These are phyloP conservation scores for Boloria selene DNA, from an alignment of 2,888 invertebrate species.

Conservation along the genomic window DNA sequence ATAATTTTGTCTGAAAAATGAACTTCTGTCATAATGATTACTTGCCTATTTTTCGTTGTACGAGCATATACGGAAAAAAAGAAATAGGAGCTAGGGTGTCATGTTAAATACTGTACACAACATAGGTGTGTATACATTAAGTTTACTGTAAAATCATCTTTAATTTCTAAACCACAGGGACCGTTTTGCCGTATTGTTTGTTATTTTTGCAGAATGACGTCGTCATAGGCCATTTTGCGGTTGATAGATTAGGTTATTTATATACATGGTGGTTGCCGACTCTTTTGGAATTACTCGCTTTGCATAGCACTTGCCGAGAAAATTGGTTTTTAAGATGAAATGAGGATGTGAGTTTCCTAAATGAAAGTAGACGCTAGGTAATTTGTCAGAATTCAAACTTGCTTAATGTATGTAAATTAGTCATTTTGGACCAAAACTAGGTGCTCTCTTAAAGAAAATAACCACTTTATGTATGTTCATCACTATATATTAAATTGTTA, in stretches of 20 bases:
- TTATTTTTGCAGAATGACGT: slow-evolving; percentile 5
- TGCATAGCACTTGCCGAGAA: slow-evolving; percentile 8
- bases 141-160: slow-evolving; percentile 10
- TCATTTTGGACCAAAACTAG: background rate
- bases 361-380: background rate
- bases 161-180: background rate
- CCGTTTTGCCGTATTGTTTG: background rate
- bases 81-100: slow-evolving; percentile 21
- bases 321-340: slow-evolving; percentile 10
- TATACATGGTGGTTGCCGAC: background rate
- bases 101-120: slow-evolving; percentile 8
- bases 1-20: background rate
- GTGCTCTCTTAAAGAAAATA: background rate
- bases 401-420: background rate
- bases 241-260: slow-evolving; percentile 23
- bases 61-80: slow-evolving; percentile 15
- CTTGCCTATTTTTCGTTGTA: slow-evolving; percentile 10
- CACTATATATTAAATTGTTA: background rate
- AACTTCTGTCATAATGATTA: slow-evolving; percentile 4
- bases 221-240: slow-evolving; percentile 5
- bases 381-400: slow-evolving; percentile 4
- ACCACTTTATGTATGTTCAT: background rate
- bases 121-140: background rate
- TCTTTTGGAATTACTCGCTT: slow-evolving; percentile 14
- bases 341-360: slow-evolving; percentile 1